Conservation (phyloP, 2,113 vertebrate species). For the Passerina amoena region DNA sequence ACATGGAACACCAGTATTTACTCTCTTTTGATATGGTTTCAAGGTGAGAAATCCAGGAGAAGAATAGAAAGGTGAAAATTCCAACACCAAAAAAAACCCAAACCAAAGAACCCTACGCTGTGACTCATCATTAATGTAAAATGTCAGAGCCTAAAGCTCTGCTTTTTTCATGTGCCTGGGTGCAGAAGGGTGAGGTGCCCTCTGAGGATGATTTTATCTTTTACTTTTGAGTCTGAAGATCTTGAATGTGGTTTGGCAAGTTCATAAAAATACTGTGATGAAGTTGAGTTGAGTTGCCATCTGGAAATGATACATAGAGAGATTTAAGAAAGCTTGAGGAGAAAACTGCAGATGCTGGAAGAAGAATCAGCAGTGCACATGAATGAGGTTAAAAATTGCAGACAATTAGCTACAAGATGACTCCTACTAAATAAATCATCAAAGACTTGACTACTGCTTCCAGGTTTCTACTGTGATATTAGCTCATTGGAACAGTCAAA, state of each 20-base stretch:
- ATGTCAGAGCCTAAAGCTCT: slow-evolving; percentile 22
- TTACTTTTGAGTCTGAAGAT: slow-evolving; percentile 20
- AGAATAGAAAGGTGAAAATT: slow-evolving; percentile 10
- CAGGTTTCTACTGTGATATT: slow-evolving; percentile 28
- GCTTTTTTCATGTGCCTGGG: slow-evolving; percentile 13
- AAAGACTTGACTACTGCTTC: slow-evolving; percentile 39
- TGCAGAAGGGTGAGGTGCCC: slow-evolving; percentile 44
- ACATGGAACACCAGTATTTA: background rate
- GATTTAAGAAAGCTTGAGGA: slow-evolving; percentile 12
- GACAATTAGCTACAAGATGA: slow-evolving; percentile 52
- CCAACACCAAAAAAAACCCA: background rate
- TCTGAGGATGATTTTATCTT: slow-evolving; percentile 56
- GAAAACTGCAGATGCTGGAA: slow-evolving; percentile 29
- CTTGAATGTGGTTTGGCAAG: slow-evolving; percentile 57
- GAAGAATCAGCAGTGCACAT: background rate
- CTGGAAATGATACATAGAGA: slow-evolving; percentile 1
- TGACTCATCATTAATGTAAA: slow-evolving; percentile 27
- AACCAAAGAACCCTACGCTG: background rate
- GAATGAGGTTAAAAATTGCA: slow-evolving; percentile 42
- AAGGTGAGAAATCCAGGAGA: background rate
- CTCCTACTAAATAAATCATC: slow-evolving; percentile 58
- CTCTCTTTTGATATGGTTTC: background rate
- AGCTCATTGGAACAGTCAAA: background rate
- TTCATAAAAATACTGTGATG: slow-evolving; percentile 45
- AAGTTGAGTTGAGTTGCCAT: slow-evolving; percentile 6